These are phyloP conservation scores for Prunella strophiata DNA, from an alignment of 2,797 vertebrate species.

Conservation along the genomic window DNA sequence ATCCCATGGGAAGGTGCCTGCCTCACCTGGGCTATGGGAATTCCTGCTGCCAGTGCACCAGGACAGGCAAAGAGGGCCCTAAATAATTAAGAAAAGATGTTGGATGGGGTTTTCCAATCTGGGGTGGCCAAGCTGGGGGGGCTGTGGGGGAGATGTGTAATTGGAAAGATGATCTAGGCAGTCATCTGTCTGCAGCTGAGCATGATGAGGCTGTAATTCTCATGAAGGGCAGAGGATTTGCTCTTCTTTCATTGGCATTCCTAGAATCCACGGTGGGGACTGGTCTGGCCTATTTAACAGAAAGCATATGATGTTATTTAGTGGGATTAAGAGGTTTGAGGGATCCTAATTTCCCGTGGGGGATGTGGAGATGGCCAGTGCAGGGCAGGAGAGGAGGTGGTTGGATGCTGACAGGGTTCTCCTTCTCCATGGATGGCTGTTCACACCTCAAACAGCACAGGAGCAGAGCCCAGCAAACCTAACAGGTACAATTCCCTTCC, in stretches of 20 bases:
- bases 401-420: accelerated
- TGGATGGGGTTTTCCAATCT: background rate
- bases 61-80: accelerated
- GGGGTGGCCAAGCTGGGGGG: background rate
- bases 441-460: background rate
- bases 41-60: accelerated
- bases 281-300: background rate
- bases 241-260: background rate
- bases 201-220: background rate
- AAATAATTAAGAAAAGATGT: background rate
- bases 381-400: background rate
- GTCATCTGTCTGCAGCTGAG: background rate
- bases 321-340: background rate
- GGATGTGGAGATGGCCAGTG: background rate
- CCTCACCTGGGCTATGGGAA: background rate
- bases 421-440: background rate
- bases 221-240: slow-evolving; percentile 29
- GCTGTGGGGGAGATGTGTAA: background rate
- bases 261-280: background rate
- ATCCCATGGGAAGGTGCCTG: background rate
- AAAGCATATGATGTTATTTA: background rate
- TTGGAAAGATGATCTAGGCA: background rate
- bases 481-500: background rate
- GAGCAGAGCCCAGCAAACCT: background rate
- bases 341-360: background rate